A percentile compares a stretch with the other conserved stretches of the same genome.
phyloP scores from a whole-genome alignment of 1,140 invertebrate species.

The Babylonia areolata region DNA sequence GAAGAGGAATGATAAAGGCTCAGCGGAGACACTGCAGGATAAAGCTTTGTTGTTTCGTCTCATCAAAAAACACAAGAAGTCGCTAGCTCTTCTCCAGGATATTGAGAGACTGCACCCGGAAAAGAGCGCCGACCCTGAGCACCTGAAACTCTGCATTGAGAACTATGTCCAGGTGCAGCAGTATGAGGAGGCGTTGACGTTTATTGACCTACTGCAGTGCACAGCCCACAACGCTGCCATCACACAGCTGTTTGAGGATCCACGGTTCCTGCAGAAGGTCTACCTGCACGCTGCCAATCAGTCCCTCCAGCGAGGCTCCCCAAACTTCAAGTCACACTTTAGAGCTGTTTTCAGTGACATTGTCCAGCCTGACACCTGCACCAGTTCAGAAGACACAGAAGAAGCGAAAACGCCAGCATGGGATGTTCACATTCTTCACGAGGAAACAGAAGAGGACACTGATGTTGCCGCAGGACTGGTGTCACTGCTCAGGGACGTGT shows the following conservation, averaged over 20 bases:
- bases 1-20: neutral
- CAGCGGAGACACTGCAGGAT: neutral
- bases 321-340: slow-evolving; percentile 8
- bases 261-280: slow-evolving; percentile 12
- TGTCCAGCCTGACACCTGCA: neutral
- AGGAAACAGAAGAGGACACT: neutral
- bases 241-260: slow-evolving; percentile 5
- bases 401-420: neutral
- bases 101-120: neutral
- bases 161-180: slow-evolving; percentile 1
- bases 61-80: neutral
- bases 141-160: slow-evolving; percentile 25
- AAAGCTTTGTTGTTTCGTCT: neutral
- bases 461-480: neutral
- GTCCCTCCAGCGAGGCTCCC: neutral
- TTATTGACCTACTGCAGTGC: slow-evolving; percentile 18
- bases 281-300: slow-evolving; percentile 13
- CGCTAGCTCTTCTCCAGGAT: neutral
- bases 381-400: neutral
- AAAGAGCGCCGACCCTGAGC: neutral
- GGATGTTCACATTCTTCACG: slow-evolving; percentile 20
- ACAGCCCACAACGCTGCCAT: neutral
- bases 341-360: neutral
- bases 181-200: slow-evolving; percentile 11
- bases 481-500: neutral